These are phyloP conservation scores for Amphiprion percula DNA, from an alignment of 2,113 vertebrate species.

Conservation along the genomic window DNA sequence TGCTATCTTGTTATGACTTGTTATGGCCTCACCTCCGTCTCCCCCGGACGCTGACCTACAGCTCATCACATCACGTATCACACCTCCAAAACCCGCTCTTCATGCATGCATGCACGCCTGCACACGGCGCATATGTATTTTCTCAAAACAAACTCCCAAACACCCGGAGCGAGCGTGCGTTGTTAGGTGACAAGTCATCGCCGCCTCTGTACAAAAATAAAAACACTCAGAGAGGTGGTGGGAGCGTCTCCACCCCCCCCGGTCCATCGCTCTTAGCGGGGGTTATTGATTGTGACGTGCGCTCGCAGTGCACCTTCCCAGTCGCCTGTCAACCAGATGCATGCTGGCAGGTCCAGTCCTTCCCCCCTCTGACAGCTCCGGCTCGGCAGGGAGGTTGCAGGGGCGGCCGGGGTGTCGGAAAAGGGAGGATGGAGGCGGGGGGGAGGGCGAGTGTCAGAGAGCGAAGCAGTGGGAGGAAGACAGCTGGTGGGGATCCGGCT, in stretches of 20 bases:
- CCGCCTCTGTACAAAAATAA: conserved; percentile 57
- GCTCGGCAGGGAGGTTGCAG: conserved; percentile 55
- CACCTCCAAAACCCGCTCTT: conserved; percentile 41
- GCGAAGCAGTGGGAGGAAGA: conserved; percentile 42
- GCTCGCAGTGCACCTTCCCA: conserved; percentile 88
- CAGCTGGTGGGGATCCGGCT: conserved; percentile 57
- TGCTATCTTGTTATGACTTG: too few species aligned
- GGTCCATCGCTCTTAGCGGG: conserved; percentile 84
- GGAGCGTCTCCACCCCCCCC: conserved; percentile 36
- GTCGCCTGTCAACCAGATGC: conserved; percentile 85
- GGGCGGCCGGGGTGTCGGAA: conserved; percentile 36
- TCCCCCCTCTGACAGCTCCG: conserved; percentile 69
- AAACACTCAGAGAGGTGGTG: conserved; percentile 49
- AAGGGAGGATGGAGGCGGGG: background rate
- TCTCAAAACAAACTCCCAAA: conserved; percentile 66
- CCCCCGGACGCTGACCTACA: conserved; percentile 28
- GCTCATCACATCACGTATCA: conserved; percentile 60
- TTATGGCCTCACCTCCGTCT: background rate
- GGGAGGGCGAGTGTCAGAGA: conserved; percentile 34
- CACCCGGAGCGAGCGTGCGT: conserved; percentile 60
- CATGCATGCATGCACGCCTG: conserved; percentile 52
- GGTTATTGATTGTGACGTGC: conserved; percentile 81
- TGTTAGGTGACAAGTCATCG: conserved; percentile 66
- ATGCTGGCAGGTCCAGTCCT: conserved; percentile 87
- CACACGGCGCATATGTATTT: conserved; percentile 71